phyloP scores from a whole-genome alignment of 2,888 invertebrate species.

The Chouioia cunea region DNA sequence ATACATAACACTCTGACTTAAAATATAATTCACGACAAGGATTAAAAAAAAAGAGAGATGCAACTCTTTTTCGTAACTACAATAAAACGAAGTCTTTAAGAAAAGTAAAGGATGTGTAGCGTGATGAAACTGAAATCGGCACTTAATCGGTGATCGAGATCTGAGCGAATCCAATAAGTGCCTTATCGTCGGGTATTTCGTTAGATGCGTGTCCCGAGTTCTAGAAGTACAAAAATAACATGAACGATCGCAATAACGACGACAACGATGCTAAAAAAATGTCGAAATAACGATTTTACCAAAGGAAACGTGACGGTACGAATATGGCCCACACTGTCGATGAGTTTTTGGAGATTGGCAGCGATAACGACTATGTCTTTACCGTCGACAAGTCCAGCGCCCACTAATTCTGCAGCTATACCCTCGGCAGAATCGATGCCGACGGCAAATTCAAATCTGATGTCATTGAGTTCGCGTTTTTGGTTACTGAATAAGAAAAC shows the following conservation, averaged over 20 bases:
- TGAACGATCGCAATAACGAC: slow-evolving; percentile 14
- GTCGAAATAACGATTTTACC: slow-evolving; percentile 69
- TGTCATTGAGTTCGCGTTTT: slow-evolving; percentile 93
- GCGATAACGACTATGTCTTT: slow-evolving; percentile 94
- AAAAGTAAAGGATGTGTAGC: slow-evolving; percentile 21
- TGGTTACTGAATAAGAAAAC: slow-evolving; percentile 77
- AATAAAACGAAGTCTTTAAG: slow-evolving; percentile 34
- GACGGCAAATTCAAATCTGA: slow-evolving; percentile 94
- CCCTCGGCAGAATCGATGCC: slow-evolving; percentile 93
- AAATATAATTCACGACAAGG: slow-evolving; percentile 41
- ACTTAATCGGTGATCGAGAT: slow-evolving; percentile 90
- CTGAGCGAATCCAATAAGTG: slow-evolving; percentile 97
- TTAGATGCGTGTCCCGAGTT: slow-evolving; percentile 79
- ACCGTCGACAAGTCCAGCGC: slow-evolving; percentile 93
- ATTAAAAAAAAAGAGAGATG: slow-evolving; percentile 34
- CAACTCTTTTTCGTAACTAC: slow-evolving; percentile 39
- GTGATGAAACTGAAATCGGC: slow-evolving; percentile 31
- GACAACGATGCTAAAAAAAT: neutral
- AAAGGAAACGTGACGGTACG: slow-evolving; percentile 90
- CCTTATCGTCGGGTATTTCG: slow-evolving; percentile 93
- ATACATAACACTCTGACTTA: slow-evolving; percentile 45
- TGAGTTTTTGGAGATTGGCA: slow-evolving; percentile 89
- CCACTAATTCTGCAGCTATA: slow-evolving; percentile 93
- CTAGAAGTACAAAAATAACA: slow-evolving; percentile 66
- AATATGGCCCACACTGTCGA: slow-evolving; percentile 77